A percentile compares a stretch with the other conserved stretches of the same genome.
phyloP scores from a whole-genome alignment of 2,113 vertebrate species.

The Crotalus tigris region DNA sequence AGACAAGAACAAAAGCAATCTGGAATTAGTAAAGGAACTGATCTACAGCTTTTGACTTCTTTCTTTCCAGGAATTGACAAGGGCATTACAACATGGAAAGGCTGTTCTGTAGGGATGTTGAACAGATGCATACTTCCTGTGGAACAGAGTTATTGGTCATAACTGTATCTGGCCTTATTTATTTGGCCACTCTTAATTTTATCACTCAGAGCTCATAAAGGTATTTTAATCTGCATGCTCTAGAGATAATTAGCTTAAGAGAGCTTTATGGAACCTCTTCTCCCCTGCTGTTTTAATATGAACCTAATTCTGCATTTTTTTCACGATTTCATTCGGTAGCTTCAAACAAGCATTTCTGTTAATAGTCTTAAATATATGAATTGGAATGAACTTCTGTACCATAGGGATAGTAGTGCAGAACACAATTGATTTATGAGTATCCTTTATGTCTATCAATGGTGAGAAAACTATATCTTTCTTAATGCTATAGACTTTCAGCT shows the following conservation, averaged over 20 bases:
- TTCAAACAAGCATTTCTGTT: not conserved
- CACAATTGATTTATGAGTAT: not conserved
- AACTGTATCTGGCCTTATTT: conserved; percentile 26
- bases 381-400: not conserved
- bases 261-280: not conserved
- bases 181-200: conserved; percentile 21
- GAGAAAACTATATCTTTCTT: not conserved
- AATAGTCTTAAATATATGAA: not conserved
- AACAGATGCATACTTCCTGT: not conserved
- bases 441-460: not conserved
- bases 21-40: not conserved
- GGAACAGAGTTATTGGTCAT: conserved; percentile 13
- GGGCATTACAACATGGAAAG: not conserved
- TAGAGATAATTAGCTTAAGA: not conserved
- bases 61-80: conserved; percentile 3
- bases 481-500: not conserved
- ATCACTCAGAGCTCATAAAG: not conserved
- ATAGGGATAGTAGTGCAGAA: not conserved
- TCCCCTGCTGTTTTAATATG: not conserved
- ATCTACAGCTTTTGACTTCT: conserved; percentile 27
- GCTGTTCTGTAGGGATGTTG: not conserved
- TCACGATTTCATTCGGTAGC: not conserved
- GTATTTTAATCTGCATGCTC: not conserved
- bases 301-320: not conserved
- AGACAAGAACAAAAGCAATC: conserved; percentile 5